phyloP scores from a whole-genome alignment of 2,113 vertebrate species.

The Gallinago paraguaiae region DNA sequence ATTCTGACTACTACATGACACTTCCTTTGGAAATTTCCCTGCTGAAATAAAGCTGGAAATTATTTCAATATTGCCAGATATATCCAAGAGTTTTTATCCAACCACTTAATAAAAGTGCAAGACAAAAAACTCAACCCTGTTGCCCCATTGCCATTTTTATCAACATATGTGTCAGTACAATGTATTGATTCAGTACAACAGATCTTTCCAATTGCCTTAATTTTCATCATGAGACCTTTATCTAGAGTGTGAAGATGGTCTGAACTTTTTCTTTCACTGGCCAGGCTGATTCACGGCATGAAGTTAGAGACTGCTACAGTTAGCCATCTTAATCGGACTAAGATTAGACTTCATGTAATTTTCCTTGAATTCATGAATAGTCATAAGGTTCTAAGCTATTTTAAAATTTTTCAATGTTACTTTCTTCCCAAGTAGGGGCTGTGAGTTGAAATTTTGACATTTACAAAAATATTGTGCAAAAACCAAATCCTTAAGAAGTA shows the following conservation, averaged over 20 bases:
- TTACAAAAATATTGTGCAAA: not conserved
- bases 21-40: not conserved
- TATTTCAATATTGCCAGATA: not conserved
- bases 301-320: not conserved
- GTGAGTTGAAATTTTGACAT: not conserved
- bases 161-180: not conserved
- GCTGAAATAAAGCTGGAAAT: not conserved
- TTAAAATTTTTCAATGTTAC: not conserved
- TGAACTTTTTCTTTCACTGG: not conserved
- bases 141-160: not conserved
- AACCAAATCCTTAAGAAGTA: not conserved
- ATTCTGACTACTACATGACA: not conserved
- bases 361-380: not conserved
- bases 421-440: not conserved
- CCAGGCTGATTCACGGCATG: not conserved
- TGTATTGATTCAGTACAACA: fast-evolving
- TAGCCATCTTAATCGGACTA: not conserved
- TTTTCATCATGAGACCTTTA: not conserved
- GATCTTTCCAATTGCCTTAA: not conserved
- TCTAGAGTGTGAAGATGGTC: not conserved
- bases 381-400: not conserved
- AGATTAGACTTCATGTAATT: not conserved
- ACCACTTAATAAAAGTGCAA: not conserved
- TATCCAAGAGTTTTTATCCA: not conserved
- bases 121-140: not conserved